These are phyloP conservation scores for Polietes domitor DNA, from an alignment of 2,888 invertebrate genomes.

Conservation along the genomic window DNA sequence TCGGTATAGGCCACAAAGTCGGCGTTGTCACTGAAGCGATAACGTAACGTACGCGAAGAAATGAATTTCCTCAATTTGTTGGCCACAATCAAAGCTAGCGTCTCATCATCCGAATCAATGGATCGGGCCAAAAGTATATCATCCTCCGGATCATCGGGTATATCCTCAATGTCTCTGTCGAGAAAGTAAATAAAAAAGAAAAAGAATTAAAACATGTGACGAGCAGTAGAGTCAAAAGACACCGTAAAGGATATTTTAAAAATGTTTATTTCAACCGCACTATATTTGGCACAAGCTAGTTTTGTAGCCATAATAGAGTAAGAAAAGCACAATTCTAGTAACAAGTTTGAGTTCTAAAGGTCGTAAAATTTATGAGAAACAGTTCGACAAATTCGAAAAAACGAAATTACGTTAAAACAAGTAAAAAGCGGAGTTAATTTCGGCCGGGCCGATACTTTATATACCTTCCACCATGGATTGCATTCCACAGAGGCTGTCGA, in stretches of 20 bases:
- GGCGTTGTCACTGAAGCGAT: slow-evolving; percentile 89
- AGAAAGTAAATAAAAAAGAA: slow-evolving; percentile 12
- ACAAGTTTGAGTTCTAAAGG: too few relatives aligned
- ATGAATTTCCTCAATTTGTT: slow-evolving; percentile 90
- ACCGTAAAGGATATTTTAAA: not conserved
- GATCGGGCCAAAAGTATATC: slow-evolving; percentile 82
- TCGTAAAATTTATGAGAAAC: too few relatives aligned
- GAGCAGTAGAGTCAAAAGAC: too few relatives aligned
- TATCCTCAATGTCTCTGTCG: slow-evolving; percentile 74
- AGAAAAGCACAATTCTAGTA: too few relatives aligned
- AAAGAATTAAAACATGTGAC: slow-evolving; percentile 8
- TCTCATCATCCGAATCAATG: slow-evolving; percentile 83
- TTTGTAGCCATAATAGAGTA: too few relatives aligned
- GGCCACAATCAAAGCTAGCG: slow-evolving; percentile 85
- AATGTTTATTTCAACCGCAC: not conserved
- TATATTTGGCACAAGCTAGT: too few relatives aligned
- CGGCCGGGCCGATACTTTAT: too few relatives aligned
- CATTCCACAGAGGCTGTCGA: too few relatives aligned
- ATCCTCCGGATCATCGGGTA: slow-evolving; percentile 82
- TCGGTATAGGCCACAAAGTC: slow-evolving; percentile 89
- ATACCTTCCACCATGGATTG: too few relatives aligned
- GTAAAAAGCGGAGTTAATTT: too few relatives aligned
- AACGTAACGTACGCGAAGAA: slow-evolving; percentile 88
- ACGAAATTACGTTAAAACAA: too few relatives aligned
- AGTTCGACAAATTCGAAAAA: too few relatives aligned